Evolutionary conservation across 2,888 invertebrate species (phyloP).

Genomic region (Dione juno): DNA sequence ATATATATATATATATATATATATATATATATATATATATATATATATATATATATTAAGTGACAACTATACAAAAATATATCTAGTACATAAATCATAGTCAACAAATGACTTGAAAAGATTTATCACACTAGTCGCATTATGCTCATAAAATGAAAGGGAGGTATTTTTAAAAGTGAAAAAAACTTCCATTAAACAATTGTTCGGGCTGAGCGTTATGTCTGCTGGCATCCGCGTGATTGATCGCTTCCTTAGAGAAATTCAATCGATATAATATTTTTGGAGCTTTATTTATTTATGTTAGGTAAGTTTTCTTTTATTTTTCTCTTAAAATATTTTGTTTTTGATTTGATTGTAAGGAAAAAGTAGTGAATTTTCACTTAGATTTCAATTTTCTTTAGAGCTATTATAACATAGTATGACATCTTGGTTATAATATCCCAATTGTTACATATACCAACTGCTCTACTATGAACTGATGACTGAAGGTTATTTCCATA

Average conservation of each 20-base stretch:
- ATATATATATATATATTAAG: too few species aligned
- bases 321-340: not conserved
- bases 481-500: too few species aligned
- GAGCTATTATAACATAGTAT: too few species aligned
- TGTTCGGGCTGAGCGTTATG: conserved; percentile 34
- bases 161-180: conserved; percentile 18
- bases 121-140: conserved; percentile 12
- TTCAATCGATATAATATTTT: conserved; percentile 28
- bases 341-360: too few species aligned
- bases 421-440: too few species aligned
- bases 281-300: not conserved
- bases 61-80: too few species aligned
- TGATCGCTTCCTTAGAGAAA: conserved; percentile 42
- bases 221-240: conserved; percentile 40
- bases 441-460: too few species aligned
- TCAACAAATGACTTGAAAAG: not conserved
- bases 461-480: too few species aligned
- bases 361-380: too few species aligned
- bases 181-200: conserved; percentile 39
- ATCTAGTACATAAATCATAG: not conserved
- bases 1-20: too few species aligned
- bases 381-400: too few species aligned
- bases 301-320: not conserved
- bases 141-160: conserved; percentile 14
- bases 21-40: too few species aligned